Evolutionary conservation across 2,888 invertebrate genomes (phyloP), one percentile per base, ranked within the genome.

Genomic region (Seira sanloemensis): DNA sequence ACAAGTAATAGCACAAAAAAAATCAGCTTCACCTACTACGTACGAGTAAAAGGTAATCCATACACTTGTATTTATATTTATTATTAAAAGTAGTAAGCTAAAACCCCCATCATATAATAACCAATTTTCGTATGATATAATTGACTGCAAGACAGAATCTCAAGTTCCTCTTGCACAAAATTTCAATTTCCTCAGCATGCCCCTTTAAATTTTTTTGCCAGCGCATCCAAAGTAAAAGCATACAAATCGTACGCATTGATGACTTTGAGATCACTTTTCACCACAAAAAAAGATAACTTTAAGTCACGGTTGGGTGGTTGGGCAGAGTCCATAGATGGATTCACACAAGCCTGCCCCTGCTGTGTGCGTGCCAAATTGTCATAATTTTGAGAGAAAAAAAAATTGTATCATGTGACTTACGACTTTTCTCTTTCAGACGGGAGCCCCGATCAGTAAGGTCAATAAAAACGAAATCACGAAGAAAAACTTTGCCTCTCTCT

Each of bases 401-500:
- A n/a, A n/a, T n/a, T n/a, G n/a, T n/a, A n/a, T n/a, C n/a, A n/a
- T n/a, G n/a, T n/a, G n/a, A n/a, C n/a, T n/a, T n/a, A n/a, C n/a
- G n/a, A n/a, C n/a, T n/a, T n/a, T n/a, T n/a, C n/a, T n/a, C n/a
- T n/a, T n/a, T n/a, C n/a, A n/a, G n/a, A 65, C 26, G 88, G 85
- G 66, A 88, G 86, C 81, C 87, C 87, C 37, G 88, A 88, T 86
- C 88, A 88, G 86, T 87, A 88, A 87, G 86, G 83, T 86, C 86
- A 86, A 86, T 81, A 87, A 85, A 82, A 71, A n/a, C n/a, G n/a
- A n/a, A n/a, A n/a, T n/a, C n/a, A n/a, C n/a, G n/a, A n/a, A n/a
- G n/a, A 78, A 71, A 46, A 78, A 25, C 54, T 72, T 73, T 82
- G 82, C 82, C 82, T 82, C 81, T 81, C 54, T 62, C 25, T 79